phyloP scores from a whole-genome alignment of 2,888 invertebrate genomes.

The Drosophila testacea region DNA sequence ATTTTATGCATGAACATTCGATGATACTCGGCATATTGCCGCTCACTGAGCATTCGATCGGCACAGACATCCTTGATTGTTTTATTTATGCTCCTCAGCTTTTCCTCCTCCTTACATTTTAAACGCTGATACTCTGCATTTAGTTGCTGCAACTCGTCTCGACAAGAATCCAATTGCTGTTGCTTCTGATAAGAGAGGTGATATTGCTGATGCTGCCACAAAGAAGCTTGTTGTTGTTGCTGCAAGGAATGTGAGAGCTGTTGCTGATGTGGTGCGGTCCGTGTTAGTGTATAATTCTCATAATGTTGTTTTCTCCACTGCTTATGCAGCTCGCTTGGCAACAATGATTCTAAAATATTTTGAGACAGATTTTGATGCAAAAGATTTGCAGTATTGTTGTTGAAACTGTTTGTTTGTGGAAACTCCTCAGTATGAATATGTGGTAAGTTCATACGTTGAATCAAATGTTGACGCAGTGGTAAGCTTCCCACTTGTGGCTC shows the following conservation, averaged over 20 bases:
- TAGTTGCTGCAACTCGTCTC: conserved; percentile 55
- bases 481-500: not conserved
- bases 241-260: conserved; percentile 1
- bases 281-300: not conserved
- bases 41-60: conserved; percentile 41
- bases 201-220: conserved; percentile 32
- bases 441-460: conserved; percentile 34
- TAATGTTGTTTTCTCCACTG: conserved; percentile 28
- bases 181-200: conserved; percentile 27
- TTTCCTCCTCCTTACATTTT: conserved; percentile 48
- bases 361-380: conserved; percentile 23
- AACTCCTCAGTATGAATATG: not conserved
- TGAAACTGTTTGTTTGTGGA: not conserved
- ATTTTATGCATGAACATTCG: conserved; percentile 59
- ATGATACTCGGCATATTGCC: conserved; percentile 64
- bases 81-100: conserved; percentile 35
- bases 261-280: conserved; percentile 14
- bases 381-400: conserved; percentile 8
- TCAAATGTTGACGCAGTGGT: conserved; percentile 23
- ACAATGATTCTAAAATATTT: not conserved
- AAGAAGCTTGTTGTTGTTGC: conserved; percentile 18
- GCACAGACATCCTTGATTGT: conserved; percentile 36
- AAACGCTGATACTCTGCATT: conserved; percentile 40
- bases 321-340: not conserved
- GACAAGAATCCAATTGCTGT: conserved; percentile 12